phyloP scores from a whole-genome alignment of 2,113 vertebrate genomes.

The Protobothrops mucrosquamatus region DNA sequence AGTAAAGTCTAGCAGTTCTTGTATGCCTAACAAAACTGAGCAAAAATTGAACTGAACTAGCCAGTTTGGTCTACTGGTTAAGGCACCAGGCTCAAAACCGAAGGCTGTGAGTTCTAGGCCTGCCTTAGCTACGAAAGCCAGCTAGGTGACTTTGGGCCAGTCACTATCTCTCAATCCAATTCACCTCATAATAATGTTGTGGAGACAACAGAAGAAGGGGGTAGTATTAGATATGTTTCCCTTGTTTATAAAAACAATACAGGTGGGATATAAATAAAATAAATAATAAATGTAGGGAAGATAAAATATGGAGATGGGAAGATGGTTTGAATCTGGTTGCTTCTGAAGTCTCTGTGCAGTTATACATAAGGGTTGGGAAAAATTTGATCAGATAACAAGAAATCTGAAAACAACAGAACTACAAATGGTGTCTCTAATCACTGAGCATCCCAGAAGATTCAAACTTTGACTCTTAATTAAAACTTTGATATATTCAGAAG shows the following conservation, averaged over 20 bases:
- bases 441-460: background rate
- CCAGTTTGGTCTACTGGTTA: background rate
- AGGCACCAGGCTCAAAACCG: background rate
- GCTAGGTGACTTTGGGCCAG: background rate
- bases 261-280: background rate
- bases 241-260: background rate
- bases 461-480: background rate
- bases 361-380: background rate
- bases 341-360: background rate
- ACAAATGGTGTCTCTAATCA: background rate
- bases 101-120: background rate
- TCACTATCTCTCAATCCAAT: background rate
- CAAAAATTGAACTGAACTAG: background rate
- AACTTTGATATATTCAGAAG: background rate
- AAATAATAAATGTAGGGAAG: background rate
- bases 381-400: background rate
- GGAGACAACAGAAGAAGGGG: background rate
- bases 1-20: background rate
- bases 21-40: background rate
- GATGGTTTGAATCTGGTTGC: background rate
- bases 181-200: background rate
- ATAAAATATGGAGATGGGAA: background rate
- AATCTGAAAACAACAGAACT: background rate
- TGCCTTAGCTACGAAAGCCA: background rate
- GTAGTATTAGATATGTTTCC: background rate